A percentile compares a stretch with the other conserved stretches of the same genome.
phyloP scores from a whole-genome alignment of 1,140 invertebrate species.

The Sminthurides bifidus region DNA sequence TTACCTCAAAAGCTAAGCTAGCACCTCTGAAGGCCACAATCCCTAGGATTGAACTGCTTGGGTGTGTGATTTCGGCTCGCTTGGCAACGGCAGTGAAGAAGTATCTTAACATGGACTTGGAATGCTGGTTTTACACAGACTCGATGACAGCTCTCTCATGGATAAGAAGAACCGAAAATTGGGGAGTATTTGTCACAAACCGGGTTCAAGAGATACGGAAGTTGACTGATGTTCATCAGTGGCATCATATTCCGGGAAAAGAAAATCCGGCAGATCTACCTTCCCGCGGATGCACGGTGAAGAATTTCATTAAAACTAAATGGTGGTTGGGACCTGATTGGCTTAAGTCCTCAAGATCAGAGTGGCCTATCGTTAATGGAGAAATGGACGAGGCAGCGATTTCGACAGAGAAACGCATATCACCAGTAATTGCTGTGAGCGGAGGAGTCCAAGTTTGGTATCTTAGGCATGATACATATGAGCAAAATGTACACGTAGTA shows the following conservation, averaged over 20 bases:
- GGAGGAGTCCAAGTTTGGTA: not conserved
- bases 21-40: slow-evolving; percentile 34
- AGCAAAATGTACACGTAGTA: not conserved
- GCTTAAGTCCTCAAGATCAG: too few species aligned
- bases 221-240: slow-evolving; percentile 4
- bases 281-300: slow-evolving; percentile 2
- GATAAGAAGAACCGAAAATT: slow-evolving; percentile 12
- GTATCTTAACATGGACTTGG: not conserved
- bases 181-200: slow-evolving; percentile 16
- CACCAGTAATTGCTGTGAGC: too few species aligned
- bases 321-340: slow-evolving; percentile 7
- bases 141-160: slow-evolving; percentile 16
- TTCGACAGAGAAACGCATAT: too few species aligned
- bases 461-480: not conserved
- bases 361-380: too few species aligned
- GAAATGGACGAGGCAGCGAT: not conserved
- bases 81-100: slow-evolving; percentile 24
- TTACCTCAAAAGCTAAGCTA: slow-evolving; percentile 34
- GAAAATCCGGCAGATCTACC: slow-evolving; percentile 18
- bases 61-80: slow-evolving; percentile 33
- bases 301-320: not conserved
- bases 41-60: slow-evolving; percentile 35
- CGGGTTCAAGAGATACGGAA: slow-evolving; percentile 13
- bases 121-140: slow-evolving; percentile 4
- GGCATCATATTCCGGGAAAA: slow-evolving; percentile 14